Evolutionary conservation across 2,888 invertebrate species (phyloP).

Genomic region (Polydrusus tereticollis): DNA sequence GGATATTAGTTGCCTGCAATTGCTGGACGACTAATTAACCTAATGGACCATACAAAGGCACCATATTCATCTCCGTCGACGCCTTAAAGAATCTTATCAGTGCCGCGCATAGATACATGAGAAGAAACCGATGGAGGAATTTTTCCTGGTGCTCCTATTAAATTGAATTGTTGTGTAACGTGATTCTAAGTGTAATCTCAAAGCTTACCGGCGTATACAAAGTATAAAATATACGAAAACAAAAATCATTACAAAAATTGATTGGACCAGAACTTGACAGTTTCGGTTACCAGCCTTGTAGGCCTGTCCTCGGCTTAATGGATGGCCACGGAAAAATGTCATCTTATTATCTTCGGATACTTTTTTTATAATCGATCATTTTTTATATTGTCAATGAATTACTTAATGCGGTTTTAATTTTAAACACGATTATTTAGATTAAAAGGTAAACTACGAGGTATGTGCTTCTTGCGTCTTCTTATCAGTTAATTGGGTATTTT

Average conservation of each 20-base stretch:
- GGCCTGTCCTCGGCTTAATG: slow-evolving; percentile 61
- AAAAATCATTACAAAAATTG: slow-evolving; percentile 62
- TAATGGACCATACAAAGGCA: background rate
- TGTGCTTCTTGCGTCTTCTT: slow-evolving; percentile 15
- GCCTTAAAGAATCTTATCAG: background rate
- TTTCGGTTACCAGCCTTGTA: slow-evolving; percentile 56
- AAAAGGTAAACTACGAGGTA: slow-evolving; percentile 25
- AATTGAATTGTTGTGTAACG: slow-evolving; percentile 41
- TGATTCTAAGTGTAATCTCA: slow-evolving; percentile 46
- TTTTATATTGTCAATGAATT: slow-evolving; percentile 55
- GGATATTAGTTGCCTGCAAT: too few relatives aligned
- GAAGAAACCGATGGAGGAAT: slow-evolving; percentile 9
- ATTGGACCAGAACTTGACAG: slow-evolving; percentile 55
- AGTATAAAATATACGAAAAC: slow-evolving; percentile 55
- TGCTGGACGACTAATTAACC: too few relatives aligned
- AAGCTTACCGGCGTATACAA: slow-evolving; percentile 48
- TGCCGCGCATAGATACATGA: slow-evolving; percentile 1
- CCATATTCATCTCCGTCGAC: background rate
- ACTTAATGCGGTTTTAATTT: slow-evolving; percentile 51
- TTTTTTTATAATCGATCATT: slow-evolving; percentile 62
- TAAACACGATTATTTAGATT: slow-evolving; percentile 44
- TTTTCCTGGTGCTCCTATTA: slow-evolving; percentile 33
- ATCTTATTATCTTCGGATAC: slow-evolving; percentile 61
- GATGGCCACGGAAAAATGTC: slow-evolving; percentile 62
- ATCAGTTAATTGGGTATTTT: slow-evolving; percentile 36